phyloP scores from a whole-genome alignment of 2,888 invertebrate genomes.

The Aspidapion aeneum region DNA sequence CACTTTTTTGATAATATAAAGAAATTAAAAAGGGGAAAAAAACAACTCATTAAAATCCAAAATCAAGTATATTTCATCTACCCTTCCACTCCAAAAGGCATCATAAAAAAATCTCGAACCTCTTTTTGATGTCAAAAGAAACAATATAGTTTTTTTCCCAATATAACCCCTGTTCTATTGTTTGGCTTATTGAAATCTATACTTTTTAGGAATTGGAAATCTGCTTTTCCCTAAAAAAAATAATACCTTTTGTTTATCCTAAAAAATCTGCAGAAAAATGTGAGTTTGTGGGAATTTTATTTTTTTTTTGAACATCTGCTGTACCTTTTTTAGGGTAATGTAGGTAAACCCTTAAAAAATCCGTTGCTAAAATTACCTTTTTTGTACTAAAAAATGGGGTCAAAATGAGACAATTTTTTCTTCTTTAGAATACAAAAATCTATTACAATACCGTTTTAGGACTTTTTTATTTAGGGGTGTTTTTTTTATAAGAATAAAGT shows the following conservation, averaged over 20 bases:
- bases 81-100: background rate
- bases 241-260: constrained; percentile 15
- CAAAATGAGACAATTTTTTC: constrained; percentile 29
- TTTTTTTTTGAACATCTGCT: constrained; percentile 15
- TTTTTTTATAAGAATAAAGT: background rate
- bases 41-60: too few species aligned
- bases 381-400: constrained; percentile 38
- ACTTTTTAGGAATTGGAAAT: constrained; percentile 5
- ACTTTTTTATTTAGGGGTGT: constrained; percentile 24
- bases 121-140: background rate
- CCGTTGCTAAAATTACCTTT: constrained; percentile 41
- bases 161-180: background rate
- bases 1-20: too few species aligned
- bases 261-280: constrained; percentile 17
- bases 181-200: background rate
- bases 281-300: constrained; percentile 5
- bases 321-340: constrained; percentile 26
- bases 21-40: too few species aligned
- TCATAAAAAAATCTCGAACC: background rate
- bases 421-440: constrained; percentile 12
- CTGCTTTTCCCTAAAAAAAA: constrained; percentile 10
- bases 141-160: background rate
- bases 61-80: too few species aligned
- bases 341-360: constrained; percentile 41
- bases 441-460: constrained; percentile 32